phyloP scores from a whole-genome alignment of 2,113 vertebrate genomes.

The Rhipidura dahli region DNA sequence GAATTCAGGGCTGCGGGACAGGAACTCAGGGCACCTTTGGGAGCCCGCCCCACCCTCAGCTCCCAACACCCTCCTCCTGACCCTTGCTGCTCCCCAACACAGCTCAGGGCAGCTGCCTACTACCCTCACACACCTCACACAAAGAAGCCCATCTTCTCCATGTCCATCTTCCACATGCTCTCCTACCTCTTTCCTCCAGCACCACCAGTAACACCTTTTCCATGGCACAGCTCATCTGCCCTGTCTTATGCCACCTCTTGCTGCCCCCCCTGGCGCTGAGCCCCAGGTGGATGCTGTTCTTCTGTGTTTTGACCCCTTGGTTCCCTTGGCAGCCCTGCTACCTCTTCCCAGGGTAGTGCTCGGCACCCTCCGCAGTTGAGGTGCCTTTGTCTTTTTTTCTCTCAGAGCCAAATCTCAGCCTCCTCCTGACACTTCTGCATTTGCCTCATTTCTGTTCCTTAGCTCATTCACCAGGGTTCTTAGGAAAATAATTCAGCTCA shows the following conservation, averaged over 20 bases:
- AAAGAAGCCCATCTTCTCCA: neutral
- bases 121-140: neutral
- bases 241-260: neutral
- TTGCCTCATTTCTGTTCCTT: neutral
- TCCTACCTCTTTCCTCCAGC: neutral
- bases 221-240: neutral
- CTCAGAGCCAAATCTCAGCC: neutral
- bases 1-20: neutral
- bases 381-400: neutral
- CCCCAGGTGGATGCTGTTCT: neutral
- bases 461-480: neutral
- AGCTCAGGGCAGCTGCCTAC: neutral
- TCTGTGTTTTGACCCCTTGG: neutral
- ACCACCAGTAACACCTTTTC: neutral
- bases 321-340: fast-evolving
- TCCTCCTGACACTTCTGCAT: neutral
- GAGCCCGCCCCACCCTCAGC: neutral
- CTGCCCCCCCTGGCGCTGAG: neutral
- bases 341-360: neutral
- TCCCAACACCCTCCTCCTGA: neutral
- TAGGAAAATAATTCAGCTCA: neutral
- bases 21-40: neutral
- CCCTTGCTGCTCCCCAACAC: fast-evolving
- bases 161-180: fast-evolving
- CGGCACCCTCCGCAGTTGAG: fast-evolving